Conservation (phyloP, 2,888 invertebrate species). For the Drosophila melanocephala region DNA sequence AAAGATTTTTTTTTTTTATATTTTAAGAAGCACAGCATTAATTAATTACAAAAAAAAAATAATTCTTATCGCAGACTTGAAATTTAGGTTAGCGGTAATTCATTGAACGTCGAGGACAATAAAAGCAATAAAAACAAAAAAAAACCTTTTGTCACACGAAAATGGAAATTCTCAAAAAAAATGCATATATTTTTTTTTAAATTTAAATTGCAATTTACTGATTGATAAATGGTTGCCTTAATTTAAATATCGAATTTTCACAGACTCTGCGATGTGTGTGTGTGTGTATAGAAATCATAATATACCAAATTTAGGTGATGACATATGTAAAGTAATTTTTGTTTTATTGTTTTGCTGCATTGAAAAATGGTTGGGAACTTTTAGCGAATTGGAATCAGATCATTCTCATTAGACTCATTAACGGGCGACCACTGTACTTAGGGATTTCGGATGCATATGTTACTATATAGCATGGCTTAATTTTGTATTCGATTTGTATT, state of each 20-base stretch:
- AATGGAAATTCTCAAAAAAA: neutral
- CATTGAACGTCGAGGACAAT: neutral
- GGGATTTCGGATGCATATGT: neutral
- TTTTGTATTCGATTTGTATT: neutral
- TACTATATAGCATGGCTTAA: neutral
- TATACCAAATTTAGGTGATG: neutral
- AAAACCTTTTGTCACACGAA: neutral
- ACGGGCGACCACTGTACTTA: neutral
- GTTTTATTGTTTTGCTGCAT: neutral
- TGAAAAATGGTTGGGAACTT: neutral
- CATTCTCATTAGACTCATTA: neutral
- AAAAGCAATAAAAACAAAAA: neutral
- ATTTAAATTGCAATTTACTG: neutral
- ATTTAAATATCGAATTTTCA: neutral
- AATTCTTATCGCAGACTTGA: constrained; percentile 24
- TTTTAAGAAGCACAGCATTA: constrained; percentile 17
- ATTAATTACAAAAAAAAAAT: constrained; percentile 3
- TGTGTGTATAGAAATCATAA: neutral
- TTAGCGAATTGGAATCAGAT: neutral
- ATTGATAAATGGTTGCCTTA: neutral
- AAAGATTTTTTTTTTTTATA: neutral
- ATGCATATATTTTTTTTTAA: neutral
- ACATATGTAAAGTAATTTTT: neutral
- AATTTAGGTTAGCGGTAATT: constrained; percentile 26
- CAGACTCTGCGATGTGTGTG: too few species aligned